These are phyloP conservation scores for Pteronotus mesoamericanus DNA, from an alignment of 2,797 vertebrate genomes.

Conservation along the genomic window DNA sequence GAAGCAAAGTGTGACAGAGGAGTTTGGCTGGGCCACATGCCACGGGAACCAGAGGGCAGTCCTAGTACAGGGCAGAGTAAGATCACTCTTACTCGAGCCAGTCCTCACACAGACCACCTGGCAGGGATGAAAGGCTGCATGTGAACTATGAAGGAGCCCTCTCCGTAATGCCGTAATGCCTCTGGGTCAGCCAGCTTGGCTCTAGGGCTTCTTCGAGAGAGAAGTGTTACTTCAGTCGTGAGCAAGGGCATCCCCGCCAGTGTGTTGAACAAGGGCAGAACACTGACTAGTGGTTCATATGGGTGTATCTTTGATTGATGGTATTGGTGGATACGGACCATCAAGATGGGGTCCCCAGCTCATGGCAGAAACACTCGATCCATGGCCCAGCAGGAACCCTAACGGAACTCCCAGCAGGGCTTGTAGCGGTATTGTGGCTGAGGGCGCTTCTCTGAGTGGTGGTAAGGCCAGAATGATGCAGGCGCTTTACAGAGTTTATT, in stretches of 20 bases:
- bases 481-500: not conserved
- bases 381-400: not conserved
- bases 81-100: not conserved
- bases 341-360: not conserved
- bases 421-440: not conserved
- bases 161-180: not conserved
- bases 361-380: not conserved
- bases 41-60: not conserved
- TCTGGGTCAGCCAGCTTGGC: not conserved
- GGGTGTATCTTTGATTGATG: not conserved
- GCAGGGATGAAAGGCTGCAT: not conserved
- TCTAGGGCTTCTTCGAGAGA: not conserved
- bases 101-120: not conserved
- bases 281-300: not conserved
- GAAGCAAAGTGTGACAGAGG: not conserved
- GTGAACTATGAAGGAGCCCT: not conserved
- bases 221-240: not conserved
- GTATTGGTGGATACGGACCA: not conserved
- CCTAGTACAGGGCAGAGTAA: not conserved
- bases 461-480: not conserved
- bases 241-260: not conserved
- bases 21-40: not conserved
- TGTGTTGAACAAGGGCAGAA: not conserved
- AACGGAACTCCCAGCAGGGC: not conserved
- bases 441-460: not conserved